Conservation (phyloP, 2,888 invertebrate genomes). For the Peribatodes rhomboidaria region DNA sequence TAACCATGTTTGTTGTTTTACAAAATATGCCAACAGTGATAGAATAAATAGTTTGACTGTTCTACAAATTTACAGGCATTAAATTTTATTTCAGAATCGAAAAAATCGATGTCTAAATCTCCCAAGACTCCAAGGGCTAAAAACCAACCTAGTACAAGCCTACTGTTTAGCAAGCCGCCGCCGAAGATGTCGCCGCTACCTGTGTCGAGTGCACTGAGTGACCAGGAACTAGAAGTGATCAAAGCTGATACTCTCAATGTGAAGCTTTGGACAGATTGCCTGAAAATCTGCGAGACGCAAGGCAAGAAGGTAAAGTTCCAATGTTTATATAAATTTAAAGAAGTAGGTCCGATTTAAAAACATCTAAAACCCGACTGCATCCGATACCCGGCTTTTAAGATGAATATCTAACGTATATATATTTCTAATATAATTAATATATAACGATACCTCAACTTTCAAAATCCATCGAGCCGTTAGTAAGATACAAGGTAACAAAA, state of each 20-base stretch:
- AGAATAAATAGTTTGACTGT: not conserved
- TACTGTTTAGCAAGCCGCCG: conserved; percentile 11
- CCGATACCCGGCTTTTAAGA: no score
- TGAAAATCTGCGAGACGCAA: conserved; percentile 67
- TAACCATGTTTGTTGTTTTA: not conserved
- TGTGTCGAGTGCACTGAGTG: conserved; percentile 47
- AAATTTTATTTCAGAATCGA: conserved; percentile 39
- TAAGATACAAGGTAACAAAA: no score
- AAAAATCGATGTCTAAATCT: conserved; percentile 41
- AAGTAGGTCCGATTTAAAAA: no score
- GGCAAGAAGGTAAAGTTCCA: conserved; percentile 79
- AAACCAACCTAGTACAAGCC: conserved; percentile 6
- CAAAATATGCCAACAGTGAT: not conserved
- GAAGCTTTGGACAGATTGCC: conserved; percentile 90
- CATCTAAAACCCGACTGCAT: no score
- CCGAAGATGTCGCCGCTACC: not conserved
- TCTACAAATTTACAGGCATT: not conserved
- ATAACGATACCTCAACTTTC: no score
- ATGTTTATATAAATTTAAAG: not conserved
- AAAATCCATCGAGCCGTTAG: no score
- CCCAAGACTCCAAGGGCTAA: conserved; percentile 38
- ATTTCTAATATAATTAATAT: no score
- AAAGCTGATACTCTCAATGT: conserved; percentile 86
- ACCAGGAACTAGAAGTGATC: conserved; percentile 73
- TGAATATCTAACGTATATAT: no score